Evolutionary conservation across 2,888 invertebrate genomes (phyloP).

Genomic region (Strigamia transsilvanica): DNA sequence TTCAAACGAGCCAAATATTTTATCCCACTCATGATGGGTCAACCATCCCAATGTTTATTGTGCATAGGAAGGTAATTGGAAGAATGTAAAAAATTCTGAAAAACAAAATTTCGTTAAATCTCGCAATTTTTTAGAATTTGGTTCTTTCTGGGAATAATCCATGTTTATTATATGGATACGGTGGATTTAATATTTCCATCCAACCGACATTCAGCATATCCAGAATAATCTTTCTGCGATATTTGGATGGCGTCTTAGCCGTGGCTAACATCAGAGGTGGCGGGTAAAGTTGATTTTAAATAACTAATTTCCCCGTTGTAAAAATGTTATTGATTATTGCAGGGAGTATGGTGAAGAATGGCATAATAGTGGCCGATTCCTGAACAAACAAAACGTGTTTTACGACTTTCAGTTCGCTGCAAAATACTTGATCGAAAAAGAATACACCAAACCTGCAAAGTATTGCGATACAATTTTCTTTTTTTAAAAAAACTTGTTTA

Average conservation of each 20-base stretch:
- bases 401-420: conserved; percentile 95
- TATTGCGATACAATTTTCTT: conserved; percentile 56
- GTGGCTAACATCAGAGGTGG: conserved; percentile 96
- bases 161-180: conserved; percentile 92
- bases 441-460: conserved; percentile 79
- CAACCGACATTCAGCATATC: conserved; percentile 89
- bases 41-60: conserved; percentile 94
- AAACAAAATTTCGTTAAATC: conserved; percentile 53
- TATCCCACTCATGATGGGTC: conserved; percentile 92
- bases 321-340: conserved; percentile 57
- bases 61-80: conserved; percentile 63
- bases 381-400: conserved; percentile 96
- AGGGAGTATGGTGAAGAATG: conserved; percentile 97
- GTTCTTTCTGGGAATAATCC: conserved; percentile 77
- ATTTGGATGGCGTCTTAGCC: conserved; percentile 87
- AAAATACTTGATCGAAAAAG: conserved; percentile 80
- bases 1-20: conserved; percentile 88
- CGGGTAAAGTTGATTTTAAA: conserved; percentile 72
- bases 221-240: conserved; percentile 85
- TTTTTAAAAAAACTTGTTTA: no score
- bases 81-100: neutral
- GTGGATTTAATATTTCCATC: conserved; percentile 93
- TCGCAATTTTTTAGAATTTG: conserved; percentile 69
- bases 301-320: neutral
- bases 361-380: conserved; percentile 91